Base-by-base conservation (phyloP, 2,113 vertebrate species). In the Numenius arquata region DNA sequence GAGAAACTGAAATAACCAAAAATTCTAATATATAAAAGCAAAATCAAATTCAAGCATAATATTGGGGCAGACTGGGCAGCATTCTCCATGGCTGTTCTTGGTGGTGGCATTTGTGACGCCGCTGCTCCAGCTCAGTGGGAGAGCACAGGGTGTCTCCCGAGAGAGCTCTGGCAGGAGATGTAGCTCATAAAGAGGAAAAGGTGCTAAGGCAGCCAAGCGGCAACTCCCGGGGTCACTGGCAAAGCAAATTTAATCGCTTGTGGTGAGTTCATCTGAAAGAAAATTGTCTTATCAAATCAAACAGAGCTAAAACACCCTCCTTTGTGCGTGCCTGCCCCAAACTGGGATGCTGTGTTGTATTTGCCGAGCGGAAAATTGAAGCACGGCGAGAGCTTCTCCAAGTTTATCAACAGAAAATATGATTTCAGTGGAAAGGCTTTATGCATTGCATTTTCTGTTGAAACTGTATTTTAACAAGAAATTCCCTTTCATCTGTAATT, bases 71-170 rank as follows among this genome's bases (percentile, higher is more conserved):
- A 3, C 36, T 12, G 43, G 43, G 36, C 41, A 61, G 32, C 0
- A 0, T 73, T 91, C 77, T 22, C 48, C 53, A 9, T 2, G 2
- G 2, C 8, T 4, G 27, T 7, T 59, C 77, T 47, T 32, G 55
- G 22, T 32, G 30, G 16, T 11, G 34, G 40, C 0, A 1, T 53
- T 55, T 19, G 62, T 30, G 82, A 30, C 27, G 29, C 20, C 0
- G 2, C 11, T 16, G 7, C 15, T 26, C 16, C 43, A 9, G 27
- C 74, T n/a, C 11, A 0, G 6, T 16, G n/a, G 67, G 59, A 89
- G 43, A 63, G 50, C n/a, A 17, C 5, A 0, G 47, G 4, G 16
- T 29, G 3, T 25, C 36, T 66, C 50, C 45, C 3, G 6, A 2
- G 53, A 36, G 59, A 61, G 52, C 38, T 80, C 27, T 1, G n/a